Base-by-base conservation (phyloP, 2,797 vertebrate genomes). In the Siniperca scherzeri region DNA sequence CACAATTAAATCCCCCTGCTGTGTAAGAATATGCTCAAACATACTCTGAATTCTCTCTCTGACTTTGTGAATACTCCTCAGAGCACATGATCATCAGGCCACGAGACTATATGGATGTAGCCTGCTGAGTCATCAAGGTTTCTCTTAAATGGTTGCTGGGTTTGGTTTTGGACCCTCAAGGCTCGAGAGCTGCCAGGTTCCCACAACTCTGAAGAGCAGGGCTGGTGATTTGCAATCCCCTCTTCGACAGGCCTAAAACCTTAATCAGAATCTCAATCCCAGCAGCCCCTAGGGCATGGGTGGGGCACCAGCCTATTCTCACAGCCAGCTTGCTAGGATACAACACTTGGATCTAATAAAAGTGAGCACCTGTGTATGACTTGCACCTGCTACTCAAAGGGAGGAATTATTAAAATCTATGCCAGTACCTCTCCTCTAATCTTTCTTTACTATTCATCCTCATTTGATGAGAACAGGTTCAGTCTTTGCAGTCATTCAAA, bases 91-190 rank as follows among this genome's bases (percentile, higher is more conserved):
- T 84, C 81, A 81, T 80, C 77, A 62, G 77, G 76, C 67, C 85
- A 80, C 1, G 21, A 72, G 76, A 83, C 83, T 46, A 64, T 55
- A 21, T 78, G 74, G 69, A 87, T 55, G 60, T 16, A 73, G 57
- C 85, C 76, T 85, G 91, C 92, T 91, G 91, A 93, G 80, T 93
- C 90, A 93, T 92, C 88, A 92, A 86, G 87, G 84, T 89, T 92
- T 86, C 74, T 86, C 70, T 77, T 46, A 67, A 89, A 87, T 79
- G 67, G 7, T 80, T 19, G 13, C 80, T 57, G 72, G 77, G 75
- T 82, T 87, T 33, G 76, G 68, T 78, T 88, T 80, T 68, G 72
- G 79, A 81, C 85, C 89, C 77, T 84, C 60, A 86, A 88, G 90
- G 89, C 78, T 81, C 30, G 13, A 75, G 75, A 75, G 70, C 89